A percentile compares a stretch with the other conserved stretches of the same genome.
Conservation (phyloP, 2,797 vertebrate genomes). For the Trematomus bernacchii region DNA sequence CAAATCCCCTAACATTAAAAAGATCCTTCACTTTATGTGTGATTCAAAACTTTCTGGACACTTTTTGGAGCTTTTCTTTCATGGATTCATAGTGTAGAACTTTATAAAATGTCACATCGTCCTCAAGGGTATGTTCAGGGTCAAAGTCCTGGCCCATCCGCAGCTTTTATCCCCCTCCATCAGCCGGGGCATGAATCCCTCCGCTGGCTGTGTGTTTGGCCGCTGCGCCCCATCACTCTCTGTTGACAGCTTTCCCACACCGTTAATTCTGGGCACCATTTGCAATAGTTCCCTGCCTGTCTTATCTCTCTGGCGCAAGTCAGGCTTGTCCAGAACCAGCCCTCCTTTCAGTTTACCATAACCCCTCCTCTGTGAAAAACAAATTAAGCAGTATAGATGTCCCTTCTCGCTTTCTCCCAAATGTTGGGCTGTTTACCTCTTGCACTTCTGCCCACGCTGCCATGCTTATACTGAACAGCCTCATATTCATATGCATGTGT, state of each 20-base stretch:
- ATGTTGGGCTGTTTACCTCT: slow-evolving; percentile 47
- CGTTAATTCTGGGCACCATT: slow-evolving; percentile 76
- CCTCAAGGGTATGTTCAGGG: slow-evolving; percentile 59
- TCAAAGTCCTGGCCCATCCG: slow-evolving; percentile 53
- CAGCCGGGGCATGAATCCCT: slow-evolving; percentile 52
- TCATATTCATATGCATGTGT: slow-evolving; percentile 54
- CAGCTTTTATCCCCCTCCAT: slow-evolving; percentile 61
- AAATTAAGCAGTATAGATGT: slow-evolving; percentile 67
- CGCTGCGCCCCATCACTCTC: slow-evolving; percentile 68
- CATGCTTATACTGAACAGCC: slow-evolving; percentile 36
- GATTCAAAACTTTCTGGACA: background rate
- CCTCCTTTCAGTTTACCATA: slow-evolving; percentile 66
- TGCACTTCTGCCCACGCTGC: slow-evolving; percentile 55
- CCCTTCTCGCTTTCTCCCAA: slow-evolving; percentile 49
- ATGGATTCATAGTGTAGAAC: background rate
- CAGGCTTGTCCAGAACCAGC: slow-evolving; percentile 61
- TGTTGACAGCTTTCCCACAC: slow-evolving; percentile 78
- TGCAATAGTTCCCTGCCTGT: slow-evolving; percentile 61
- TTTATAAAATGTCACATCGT: slow-evolving; percentile 48
- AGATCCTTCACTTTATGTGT: slow-evolving; percentile 11
- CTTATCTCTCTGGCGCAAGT: slow-evolving; percentile 74
- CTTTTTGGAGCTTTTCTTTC: background rate
- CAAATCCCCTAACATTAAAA: background rate
- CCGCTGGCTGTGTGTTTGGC: slow-evolving; percentile 64
- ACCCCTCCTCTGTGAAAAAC: slow-evolving; percentile 73